Conservation (phyloP, 64 coral and sea anemone species). For the Stichodactyla mertensii region DNA sequence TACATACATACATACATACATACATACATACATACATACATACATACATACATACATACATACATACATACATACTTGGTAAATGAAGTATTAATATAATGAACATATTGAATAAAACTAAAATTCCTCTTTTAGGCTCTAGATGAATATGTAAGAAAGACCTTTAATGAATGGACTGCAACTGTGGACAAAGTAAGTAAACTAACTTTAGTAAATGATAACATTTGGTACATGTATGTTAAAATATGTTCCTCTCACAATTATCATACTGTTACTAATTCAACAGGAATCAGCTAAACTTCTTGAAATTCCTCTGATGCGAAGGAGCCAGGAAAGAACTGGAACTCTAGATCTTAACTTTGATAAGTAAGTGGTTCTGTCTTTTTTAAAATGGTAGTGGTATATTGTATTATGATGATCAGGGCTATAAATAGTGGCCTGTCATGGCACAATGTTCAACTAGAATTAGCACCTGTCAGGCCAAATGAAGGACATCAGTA, state of each 20-base stretch:
- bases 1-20: too few species aligned
- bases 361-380: conserved; percentile 67
- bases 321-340: conserved; percentile 78
- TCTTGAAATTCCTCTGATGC: conserved; percentile 93
- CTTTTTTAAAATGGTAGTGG: background rate
- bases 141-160: conserved; percentile 98
- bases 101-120: background rate
- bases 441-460: too few species aligned
- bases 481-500: too few species aligned
- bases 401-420: too few species aligned
- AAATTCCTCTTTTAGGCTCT: conserved; percentile 56
- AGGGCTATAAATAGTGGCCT: too few species aligned
- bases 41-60: too few species aligned
- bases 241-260: background rate
- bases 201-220: background rate
- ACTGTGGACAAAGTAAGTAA: conserved; percentile 79
- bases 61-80: background rate
- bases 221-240: too few species aligned
- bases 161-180: conserved; percentile 97
- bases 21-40: too few species aligned
- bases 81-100: background rate
- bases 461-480: too few species aligned
- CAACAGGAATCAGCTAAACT: conserved; percentile 63
- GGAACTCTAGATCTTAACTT: conserved; percentile 97
- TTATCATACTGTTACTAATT: background rate